Evolutionary conservation across 1,140 invertebrate species (phyloP).

Genomic region (Magallana ariakensis): DNA sequence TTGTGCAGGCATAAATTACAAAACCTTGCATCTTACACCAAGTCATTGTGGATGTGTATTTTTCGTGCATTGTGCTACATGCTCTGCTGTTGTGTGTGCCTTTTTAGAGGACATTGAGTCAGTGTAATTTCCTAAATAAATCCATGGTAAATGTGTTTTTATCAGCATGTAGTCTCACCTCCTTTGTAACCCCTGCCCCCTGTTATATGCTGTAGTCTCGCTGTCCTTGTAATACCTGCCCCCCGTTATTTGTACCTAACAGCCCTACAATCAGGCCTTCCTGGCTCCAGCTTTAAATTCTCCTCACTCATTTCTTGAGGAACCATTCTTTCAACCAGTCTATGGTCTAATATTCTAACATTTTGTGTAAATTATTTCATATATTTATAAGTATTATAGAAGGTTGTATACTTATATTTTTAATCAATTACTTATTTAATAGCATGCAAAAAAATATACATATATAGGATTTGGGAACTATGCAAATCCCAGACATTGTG

Average conservation of each 20-base stretch:
- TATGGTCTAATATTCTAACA: not conserved
- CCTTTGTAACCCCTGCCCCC: too few relatives aligned
- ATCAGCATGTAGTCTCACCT: too few relatives aligned
- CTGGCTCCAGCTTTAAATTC: too few relatives aligned
- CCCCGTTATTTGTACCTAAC: too few relatives aligned
- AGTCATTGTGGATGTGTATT: not conserved
- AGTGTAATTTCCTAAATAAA: not conserved
- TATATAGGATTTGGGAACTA: constrained; percentile 22
- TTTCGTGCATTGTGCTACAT: not conserved
- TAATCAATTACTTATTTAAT: not conserved
- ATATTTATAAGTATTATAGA: constrained; percentile 30
- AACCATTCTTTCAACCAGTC: too few relatives aligned
- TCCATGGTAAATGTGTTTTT: too few relatives aligned
- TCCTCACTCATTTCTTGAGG: too few relatives aligned
- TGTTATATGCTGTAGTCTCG: too few relatives aligned
- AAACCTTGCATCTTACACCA: not conserved
- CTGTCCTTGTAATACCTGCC: too few relatives aligned
- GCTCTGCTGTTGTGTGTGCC: constrained; percentile 33
- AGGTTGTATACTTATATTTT: constrained; percentile 23
- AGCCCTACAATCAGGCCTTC: too few relatives aligned
- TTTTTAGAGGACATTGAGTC: constrained; percentile 12
- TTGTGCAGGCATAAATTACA: too few relatives aligned
- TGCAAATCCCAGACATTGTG: constrained; percentile 17
- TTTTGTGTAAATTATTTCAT: constrained; percentile 22
- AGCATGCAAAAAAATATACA: not conserved